Evolutionary conservation across 2,797 vertebrate genomes (phyloP), one percentile per base, ranked within the genome.

Genomic region (Siniperca obscura): DNA sequence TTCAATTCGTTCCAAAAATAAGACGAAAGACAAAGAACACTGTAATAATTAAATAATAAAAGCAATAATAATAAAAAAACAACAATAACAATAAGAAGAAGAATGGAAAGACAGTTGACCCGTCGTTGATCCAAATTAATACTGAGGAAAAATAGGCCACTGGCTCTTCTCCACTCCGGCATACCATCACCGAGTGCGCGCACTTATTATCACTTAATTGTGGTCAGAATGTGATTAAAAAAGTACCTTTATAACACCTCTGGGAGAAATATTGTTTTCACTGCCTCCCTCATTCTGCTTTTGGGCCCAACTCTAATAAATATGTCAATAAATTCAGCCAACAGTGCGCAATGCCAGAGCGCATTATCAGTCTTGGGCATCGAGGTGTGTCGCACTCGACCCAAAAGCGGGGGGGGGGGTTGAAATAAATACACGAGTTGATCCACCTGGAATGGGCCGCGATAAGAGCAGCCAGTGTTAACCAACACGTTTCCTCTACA

Each of bases 401-500:
- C 86, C 75, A 85, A 72, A 95, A 86, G 77, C 91, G 70, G 70
- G 46, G 46, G 76, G 38, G 73, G 27, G 76, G 78, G 83, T 69
- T 82, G 93, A 94, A 96, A 95, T 95, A 95, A 95, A 95, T 90
- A 87, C 84, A 76, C 70, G 85, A 91, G 92, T 93, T 92, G 94
- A 96, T 96, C 92, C 95, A 94, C 96, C 95, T 97, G 97, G 96
- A 97, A 95, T 91, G 95, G 95, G 93, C 93, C 93, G 95, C 95
- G 97, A 98, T 97, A 97, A 97, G 97, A 97, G 96, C 96, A 96
- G 96, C 96, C 96, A 93, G 96, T 96, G 97, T 97, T 97, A 97
- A 96, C 96, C 96, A 95, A 92, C 97, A 97, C 96, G 96, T 96
- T 98, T 98, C 97, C 97, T 97, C 95, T 97, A 95, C 95, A 96